Evolutionary conservation across 1,140 invertebrate genomes (phyloP).

Genomic region (Saccostrea echinata): DNA sequence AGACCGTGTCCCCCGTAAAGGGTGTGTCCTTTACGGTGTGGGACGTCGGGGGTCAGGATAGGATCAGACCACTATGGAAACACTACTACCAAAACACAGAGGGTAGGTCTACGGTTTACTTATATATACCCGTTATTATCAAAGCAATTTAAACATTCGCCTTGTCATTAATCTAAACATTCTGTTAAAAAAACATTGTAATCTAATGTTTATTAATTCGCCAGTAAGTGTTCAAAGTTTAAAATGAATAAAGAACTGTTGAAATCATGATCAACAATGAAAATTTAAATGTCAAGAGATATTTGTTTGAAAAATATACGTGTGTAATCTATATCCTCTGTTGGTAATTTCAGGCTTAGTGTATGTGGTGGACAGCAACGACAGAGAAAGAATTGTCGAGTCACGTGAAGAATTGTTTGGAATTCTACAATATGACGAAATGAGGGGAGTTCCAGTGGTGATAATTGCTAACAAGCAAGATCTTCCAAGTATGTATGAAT

Average conservation of each 20-base stretch:
- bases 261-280: too few relatives aligned
- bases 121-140: too few relatives aligned
- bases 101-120: constrained; percentile 41
- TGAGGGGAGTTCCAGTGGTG: constrained; percentile 96
- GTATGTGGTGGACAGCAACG: constrained; percentile 99
- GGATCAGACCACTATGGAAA: constrained; percentile 76
- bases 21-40: constrained; percentile 81
- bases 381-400: constrained; percentile 97
- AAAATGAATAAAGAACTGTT: too few relatives aligned
- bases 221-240: too few relatives aligned
- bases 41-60: constrained; percentile 81
- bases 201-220: too few relatives aligned
- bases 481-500: constrained; percentile 64
- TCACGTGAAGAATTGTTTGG: constrained; percentile 93
- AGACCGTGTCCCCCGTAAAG: constrained; percentile 75
- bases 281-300: too few relatives aligned
- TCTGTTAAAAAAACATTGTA: too few relatives aligned
- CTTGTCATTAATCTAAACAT: too few relatives aligned
- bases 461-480: constrained; percentile 99
- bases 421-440: constrained; percentile 92
- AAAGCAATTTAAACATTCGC: too few relatives aligned
- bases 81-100: constrained; percentile 67
- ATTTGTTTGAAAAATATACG: too few relatives aligned
- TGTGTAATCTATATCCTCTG: background rate
- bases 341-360: constrained; percentile 85